These are phyloP conservation scores for Microcebus griseorufus DNA, from an alignment of 2,113 vertebrate genomes.

Conservation along the genomic window DNA sequence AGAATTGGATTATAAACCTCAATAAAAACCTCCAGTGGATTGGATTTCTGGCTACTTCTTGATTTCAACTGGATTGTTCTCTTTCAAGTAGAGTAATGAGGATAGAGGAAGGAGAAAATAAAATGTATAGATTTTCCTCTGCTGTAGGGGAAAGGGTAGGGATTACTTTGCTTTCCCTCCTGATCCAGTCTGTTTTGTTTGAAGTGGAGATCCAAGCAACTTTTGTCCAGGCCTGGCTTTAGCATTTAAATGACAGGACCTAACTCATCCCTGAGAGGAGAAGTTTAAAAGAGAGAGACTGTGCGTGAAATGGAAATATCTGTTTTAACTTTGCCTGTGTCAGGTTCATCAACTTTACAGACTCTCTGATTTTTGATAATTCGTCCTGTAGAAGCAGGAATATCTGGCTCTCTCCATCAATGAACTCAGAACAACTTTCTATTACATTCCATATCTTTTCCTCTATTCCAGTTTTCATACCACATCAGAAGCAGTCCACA, in stretches of 20 bases:
- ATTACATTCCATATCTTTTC: not conserved
- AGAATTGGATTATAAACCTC: not conserved
- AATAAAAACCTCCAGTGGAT: not conserved
- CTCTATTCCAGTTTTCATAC: not conserved
- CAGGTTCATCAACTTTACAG: not conserved
- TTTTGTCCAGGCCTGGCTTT: not conserved
- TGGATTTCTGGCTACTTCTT: not conserved
- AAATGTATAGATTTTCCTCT: not conserved
- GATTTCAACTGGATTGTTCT: not conserved
- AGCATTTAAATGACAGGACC: not conserved
- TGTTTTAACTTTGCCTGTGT: not conserved
- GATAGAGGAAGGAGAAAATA: not conserved
- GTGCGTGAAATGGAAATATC: not conserved
- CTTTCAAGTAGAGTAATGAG: not conserved
- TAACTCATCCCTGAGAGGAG: not conserved
- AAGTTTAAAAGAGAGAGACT: not conserved
- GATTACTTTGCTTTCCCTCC: not conserved
- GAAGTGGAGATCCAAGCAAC: not conserved
- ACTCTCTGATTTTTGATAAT: not conserved
- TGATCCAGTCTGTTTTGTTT: not conserved
- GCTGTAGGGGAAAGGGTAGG: not conserved
- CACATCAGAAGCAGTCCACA: not conserved
- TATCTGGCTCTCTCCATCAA: not conserved
- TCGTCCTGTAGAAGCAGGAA: not conserved
- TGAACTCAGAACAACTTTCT: not conserved